Percentiles rank a stretch among this genome's conserved stretches.
phyloP scores from a whole-genome alignment of 2,113 vertebrate genomes.

The Brachypteracias leptosomus region DNA sequence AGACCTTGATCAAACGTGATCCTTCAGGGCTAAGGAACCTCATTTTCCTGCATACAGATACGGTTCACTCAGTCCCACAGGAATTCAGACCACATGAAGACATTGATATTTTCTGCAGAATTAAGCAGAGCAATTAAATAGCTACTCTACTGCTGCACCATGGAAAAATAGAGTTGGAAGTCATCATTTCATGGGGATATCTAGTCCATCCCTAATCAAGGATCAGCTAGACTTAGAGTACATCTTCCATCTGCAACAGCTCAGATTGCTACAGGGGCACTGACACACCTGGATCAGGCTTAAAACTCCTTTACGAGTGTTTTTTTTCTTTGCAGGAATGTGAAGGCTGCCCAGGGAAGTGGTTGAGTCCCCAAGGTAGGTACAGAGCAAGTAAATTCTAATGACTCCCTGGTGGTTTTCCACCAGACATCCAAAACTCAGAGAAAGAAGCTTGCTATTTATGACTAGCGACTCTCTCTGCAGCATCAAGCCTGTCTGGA shows the following conservation, averaged over 20 bases:
- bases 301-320: too few species aligned
- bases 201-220: background rate
- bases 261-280: too few species aligned
- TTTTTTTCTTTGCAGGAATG: too few species aligned
- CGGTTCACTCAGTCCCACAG: background rate
- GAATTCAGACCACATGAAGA: background rate
- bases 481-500: background rate
- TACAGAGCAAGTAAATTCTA: background rate
- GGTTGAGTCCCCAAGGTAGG: too few species aligned
- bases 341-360: too few species aligned
- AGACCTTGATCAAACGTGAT: background rate
- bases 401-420: background rate
- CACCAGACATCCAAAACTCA: background rate
- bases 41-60: background rate
- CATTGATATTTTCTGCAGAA: background rate
- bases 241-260: too few species aligned
- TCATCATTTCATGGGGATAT: background rate
- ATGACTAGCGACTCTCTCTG: background rate
- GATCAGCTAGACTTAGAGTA: background rate
- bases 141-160: background rate
- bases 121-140: background rate
- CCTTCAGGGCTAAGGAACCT: background rate
- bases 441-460: background rate
- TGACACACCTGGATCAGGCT: too few species aligned
- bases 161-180: background rate